These are phyloP conservation scores for Eira barbara DNA, from an alignment of 2,113 vertebrate genomes.

Conservation along the genomic window DNA sequence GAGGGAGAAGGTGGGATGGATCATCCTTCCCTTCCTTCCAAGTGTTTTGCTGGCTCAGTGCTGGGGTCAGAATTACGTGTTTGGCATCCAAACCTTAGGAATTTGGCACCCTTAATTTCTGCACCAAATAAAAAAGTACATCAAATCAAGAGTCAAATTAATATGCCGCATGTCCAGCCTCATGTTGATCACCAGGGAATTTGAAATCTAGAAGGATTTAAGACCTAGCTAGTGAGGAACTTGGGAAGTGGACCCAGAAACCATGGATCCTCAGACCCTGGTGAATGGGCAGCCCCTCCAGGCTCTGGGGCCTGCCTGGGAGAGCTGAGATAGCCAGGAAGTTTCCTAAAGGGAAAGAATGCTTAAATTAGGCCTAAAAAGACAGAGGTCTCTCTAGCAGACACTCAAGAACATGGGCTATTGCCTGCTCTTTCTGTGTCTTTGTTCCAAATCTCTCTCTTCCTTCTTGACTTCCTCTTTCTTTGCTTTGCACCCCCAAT, in stretches of 20 bases:
- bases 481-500: not conserved
- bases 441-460: not conserved
- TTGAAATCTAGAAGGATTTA: not conserved
- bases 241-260: not conserved
- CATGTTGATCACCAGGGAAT: not conserved
- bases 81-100: not conserved
- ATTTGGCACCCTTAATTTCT: not conserved
- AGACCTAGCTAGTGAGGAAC: not conserved
- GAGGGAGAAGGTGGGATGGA: not conserved
- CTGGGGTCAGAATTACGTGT: not conserved
- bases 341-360: not conserved
- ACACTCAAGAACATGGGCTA: not conserved
- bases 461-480: not conserved
- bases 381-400: not conserved
- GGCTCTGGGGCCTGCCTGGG: not conserved
- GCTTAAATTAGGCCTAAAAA: not conserved
- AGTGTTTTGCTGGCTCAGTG: not conserved
- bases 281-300: not conserved
- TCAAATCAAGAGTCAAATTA: slow-evolving; percentile 1
- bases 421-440: not conserved
- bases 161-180: not conserved
- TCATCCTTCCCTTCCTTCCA: not conserved
- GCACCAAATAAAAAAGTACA: not conserved
- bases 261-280: not conserved
- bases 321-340: not conserved